Evolutionary conservation across 2,888 invertebrate species (phyloP), one percentile per base, ranked within the genome.

Genomic region (Pyrgus malvae): DNA sequence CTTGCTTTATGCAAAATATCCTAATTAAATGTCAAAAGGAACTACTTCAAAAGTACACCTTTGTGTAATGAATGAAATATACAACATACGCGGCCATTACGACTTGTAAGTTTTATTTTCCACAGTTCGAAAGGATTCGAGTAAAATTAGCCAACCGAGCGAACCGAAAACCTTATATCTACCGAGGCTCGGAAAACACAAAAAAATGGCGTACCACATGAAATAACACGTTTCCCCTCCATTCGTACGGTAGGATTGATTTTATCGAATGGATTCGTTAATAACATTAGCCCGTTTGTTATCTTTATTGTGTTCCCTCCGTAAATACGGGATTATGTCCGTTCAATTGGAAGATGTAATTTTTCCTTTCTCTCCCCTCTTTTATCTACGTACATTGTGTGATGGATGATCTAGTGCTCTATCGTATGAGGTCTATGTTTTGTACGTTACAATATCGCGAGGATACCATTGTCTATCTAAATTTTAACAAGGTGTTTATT

Each of bases 221-320:
- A 66, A 69, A 71, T 71, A 69, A 66, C 64, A 68, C 57, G 35
- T 54, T 41, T 14, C 17, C 53, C 55, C 55, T 56, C 42, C 62
- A 62, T 58, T 61, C 55, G 60, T 57, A 57, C 56, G 56, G 54
- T 59, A 54, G 61, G 65, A 72, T 68, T 67, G 70, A 70, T 72
- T 70, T 66, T 70, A 72, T 73, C 68, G 67, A 60, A 67, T 65
- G 62, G 38, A 53, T 45, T 29, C 67, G 66, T 68, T 74, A 73
- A 73, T 73, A 70, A 67, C 67, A 70, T 74, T 71, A 71, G 64
- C 67, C 64, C 66, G 63, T 68, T 68, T 68, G 64, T 68, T 67
- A 67, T 70, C 65, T 67, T 69, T 64, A 68, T 68, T 66, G 63
- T 63, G 62, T 65, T 57, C 59, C 38, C 57, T 63, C 57, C 54